Conservation (phyloP, 2,797 vertebrate species). For the Ambastaia sidthimunki region DNA sequence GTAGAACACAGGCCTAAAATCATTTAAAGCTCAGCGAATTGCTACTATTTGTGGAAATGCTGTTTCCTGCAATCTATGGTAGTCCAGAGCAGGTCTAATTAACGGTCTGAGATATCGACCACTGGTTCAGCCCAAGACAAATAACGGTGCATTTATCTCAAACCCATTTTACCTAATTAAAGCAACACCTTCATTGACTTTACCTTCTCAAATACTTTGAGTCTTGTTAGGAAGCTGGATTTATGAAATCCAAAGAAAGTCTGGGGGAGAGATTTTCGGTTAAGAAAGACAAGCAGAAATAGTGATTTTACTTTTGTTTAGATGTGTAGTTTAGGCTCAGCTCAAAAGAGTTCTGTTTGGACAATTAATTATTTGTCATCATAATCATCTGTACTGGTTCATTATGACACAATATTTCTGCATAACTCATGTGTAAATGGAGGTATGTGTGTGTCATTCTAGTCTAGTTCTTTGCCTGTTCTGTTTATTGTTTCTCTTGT, state of each 20-base stretch:
- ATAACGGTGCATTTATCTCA: slow-evolving; percentile 78
- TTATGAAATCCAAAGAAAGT: slow-evolving; percentile 27
- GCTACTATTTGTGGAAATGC: slow-evolving; percentile 72
- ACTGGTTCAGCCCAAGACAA: slow-evolving; percentile 73
- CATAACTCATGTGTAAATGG: not conserved
- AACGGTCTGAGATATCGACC: slow-evolving; percentile 73
- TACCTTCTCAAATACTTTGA: slow-evolving; percentile 66
- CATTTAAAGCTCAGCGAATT: slow-evolving; percentile 63
- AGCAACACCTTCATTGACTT: slow-evolving; percentile 74
- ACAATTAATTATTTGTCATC: not conserved
- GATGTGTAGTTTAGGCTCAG: not conserved
- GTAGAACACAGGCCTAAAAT: slow-evolving; percentile 60
- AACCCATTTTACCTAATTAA: slow-evolving; percentile 73
- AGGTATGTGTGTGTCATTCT: not conserved
- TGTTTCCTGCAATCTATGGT: slow-evolving; percentile 74
- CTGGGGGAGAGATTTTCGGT: slow-evolving; percentile 34
- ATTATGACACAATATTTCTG: not conserved
- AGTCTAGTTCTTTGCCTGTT: too few relatives aligned
- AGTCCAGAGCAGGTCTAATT: slow-evolving; percentile 73
- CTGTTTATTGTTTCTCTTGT: too few relatives aligned
- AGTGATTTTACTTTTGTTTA: too few relatives aligned
- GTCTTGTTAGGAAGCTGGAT: slow-evolving; percentile 66
- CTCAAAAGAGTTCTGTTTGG: not conserved
- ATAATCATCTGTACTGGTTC: not conserved
- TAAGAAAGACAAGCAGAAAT: not conserved